A percentile compares a stretch with the other conserved stretches of the same genome.
These are phyloP conservation scores for Gallinago stenura DNA, from an alignment of 2,797 vertebrate species.

Conservation along the genomic window DNA sequence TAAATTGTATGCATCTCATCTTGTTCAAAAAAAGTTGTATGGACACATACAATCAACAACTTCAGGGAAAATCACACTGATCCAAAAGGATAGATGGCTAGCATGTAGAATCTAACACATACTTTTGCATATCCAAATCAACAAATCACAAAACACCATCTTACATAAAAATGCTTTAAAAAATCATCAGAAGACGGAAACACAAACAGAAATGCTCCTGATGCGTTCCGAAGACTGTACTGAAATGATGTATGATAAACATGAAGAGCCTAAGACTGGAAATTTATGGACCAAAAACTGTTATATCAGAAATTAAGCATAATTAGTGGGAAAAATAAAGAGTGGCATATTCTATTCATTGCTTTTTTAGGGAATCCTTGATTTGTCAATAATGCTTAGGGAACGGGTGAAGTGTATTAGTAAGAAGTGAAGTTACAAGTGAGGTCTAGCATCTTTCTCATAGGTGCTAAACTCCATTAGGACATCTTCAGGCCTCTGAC, in stretches of 20 bases:
- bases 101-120: not conserved
- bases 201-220: not conserved
- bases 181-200: not conserved
- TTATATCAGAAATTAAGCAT: not conserved
- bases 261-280: not conserved
- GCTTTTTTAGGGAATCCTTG: not conserved
- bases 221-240: not conserved
- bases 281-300: not conserved
- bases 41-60: not conserved
- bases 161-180: not conserved
- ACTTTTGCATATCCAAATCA: not conserved
- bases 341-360: not conserved
- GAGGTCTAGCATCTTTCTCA: not conserved
- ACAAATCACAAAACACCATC: not conserved
- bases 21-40: constrained; percentile 38
- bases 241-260: not conserved
- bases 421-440: not conserved
- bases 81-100: not conserved
- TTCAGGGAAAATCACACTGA: not conserved
- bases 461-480: not conserved
- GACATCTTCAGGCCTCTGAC: not conserved
- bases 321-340: not conserved
- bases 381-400: not conserved
- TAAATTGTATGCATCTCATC: constrained; percentile 38
- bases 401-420: not conserved